These are phyloP conservation scores for Acanthoscelides obtectus DNA, from an alignment of 2,888 invertebrate species.

Conservation along the genomic window DNA sequence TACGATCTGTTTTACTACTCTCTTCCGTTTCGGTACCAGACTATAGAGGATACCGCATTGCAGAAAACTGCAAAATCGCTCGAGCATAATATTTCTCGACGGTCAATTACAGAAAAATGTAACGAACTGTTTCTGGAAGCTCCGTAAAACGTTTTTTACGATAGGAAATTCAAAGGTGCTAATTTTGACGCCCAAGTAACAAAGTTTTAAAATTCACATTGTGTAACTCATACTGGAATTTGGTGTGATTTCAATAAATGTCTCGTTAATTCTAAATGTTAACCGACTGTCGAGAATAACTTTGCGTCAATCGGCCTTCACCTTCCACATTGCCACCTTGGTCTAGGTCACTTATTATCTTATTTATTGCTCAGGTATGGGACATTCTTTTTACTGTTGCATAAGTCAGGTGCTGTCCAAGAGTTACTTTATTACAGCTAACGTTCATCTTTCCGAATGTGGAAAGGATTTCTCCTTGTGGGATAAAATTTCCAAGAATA, in stretches of 20 bases:
- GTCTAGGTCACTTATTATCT: neutral
- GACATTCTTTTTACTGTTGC: neutral
- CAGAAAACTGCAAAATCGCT: no score
- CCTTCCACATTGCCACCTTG: neutral
- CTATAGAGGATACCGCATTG: no score
- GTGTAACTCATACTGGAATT: neutral
- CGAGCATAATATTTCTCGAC: no score
- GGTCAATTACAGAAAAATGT: no score
- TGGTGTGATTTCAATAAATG: neutral
- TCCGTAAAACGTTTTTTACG: no score
- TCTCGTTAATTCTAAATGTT: neutral
- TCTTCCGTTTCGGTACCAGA: no score
- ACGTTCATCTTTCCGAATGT: neutral
- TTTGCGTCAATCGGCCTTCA: neutral
- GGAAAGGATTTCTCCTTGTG: neutral
- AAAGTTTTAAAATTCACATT: neutral
- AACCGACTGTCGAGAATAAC: neutral
- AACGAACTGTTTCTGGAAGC: no score
- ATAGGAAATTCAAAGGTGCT: no score
- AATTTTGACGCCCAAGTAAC: no score
- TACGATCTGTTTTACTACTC: no score
- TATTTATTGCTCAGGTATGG: neutral
- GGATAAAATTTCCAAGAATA: neutral
- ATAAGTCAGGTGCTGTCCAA: neutral
- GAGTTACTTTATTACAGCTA: neutral